A percentile compares a stretch with the other conserved stretches of the same genome.
Conservation (phyloP, 2,797 vertebrate species). For the Lepidocolaptes lacrymiger region DNA sequence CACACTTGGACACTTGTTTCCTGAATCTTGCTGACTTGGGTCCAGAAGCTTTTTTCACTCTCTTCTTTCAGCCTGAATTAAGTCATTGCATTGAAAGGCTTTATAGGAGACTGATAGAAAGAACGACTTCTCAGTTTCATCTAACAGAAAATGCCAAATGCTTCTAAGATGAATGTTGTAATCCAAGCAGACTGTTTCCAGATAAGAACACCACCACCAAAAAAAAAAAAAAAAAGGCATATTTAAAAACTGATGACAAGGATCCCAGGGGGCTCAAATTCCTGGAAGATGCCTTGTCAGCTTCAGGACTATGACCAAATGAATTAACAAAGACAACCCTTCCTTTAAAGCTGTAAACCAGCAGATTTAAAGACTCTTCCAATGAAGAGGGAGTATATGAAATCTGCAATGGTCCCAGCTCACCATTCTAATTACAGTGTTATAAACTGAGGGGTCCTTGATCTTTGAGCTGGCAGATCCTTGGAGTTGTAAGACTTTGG, state of each 20-base stretch:
- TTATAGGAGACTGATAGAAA: constrained; percentile 41
- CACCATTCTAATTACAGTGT: constrained; percentile 73
- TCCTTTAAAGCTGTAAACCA: constrained; percentile 73
- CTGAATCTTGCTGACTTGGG: constrained; percentile 37
- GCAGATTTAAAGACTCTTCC: constrained; percentile 80
- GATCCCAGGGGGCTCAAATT: constrained; percentile 68
- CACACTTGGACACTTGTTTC: not conserved
- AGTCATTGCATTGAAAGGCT: constrained; percentile 36
- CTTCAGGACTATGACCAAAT: constrained; percentile 68
- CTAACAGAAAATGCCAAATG: constrained; percentile 48
- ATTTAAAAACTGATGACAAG: constrained; percentile 71
- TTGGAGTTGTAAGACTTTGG: constrained; percentile 3
- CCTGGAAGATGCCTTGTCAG: constrained; percentile 77
- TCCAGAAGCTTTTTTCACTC: constrained; percentile 50
- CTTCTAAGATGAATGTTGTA: constrained; percentile 42
- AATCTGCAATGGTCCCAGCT: constrained; percentile 72
- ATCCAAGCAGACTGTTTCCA: constrained; percentile 57
- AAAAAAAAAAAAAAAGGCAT: not conserved
- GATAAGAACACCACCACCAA: constrained; percentile 21
- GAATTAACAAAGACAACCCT: constrained; percentile 75
- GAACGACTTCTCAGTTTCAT: constrained; percentile 23
- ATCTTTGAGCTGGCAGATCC: constrained; percentile 46
- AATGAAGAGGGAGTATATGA: constrained; percentile 74
- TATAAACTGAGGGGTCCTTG: constrained; percentile 71
- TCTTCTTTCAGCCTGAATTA: constrained; percentile 34